These are phyloP conservation scores for Pygathrix nemaeus DNA, from an alignment of 2,113 vertebrate species.

Conservation along the genomic window DNA sequence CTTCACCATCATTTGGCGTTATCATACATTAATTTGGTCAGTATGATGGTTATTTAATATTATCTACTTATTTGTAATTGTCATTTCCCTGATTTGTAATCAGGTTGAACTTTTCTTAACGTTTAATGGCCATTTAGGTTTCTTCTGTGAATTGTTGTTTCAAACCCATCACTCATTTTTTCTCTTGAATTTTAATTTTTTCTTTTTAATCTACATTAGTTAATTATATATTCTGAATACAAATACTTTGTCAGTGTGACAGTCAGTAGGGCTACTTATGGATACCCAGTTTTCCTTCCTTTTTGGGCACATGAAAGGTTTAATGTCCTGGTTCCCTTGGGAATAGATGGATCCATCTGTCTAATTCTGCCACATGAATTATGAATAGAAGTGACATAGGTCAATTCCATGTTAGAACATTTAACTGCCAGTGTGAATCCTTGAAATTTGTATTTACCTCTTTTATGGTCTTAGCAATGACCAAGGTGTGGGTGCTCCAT, in stretches of 20 bases:
- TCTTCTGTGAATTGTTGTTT: not conserved
- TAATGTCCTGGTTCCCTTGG: not conserved
- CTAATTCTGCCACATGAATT: not conserved
- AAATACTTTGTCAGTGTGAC: not conserved
- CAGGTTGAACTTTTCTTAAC: not conserved
- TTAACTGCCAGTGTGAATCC: not conserved
- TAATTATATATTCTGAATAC: not conserved
- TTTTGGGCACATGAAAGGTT: not conserved
- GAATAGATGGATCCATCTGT: not conserved
- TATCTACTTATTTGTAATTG: not conserved
- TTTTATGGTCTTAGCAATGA: not conserved
- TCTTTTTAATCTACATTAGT: not conserved
- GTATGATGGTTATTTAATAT: not conserved
- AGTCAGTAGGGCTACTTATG: not conserved
- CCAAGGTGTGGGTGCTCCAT: not conserved
- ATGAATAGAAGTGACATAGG: not conserved
- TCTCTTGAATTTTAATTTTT: not conserved
- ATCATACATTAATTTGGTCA: not conserved
- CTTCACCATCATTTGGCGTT: not conserved
- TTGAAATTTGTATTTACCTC: not conserved
- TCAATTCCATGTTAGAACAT: not conserved
- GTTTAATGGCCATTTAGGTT: not conserved
- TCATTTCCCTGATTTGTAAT: not conserved
- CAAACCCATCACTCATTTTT: not conserved
- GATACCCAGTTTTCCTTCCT: not conserved